Evolutionary conservation across 1,140 invertebrate species (phyloP).

Genomic region (Caenorhabditis brenneri): DNA sequence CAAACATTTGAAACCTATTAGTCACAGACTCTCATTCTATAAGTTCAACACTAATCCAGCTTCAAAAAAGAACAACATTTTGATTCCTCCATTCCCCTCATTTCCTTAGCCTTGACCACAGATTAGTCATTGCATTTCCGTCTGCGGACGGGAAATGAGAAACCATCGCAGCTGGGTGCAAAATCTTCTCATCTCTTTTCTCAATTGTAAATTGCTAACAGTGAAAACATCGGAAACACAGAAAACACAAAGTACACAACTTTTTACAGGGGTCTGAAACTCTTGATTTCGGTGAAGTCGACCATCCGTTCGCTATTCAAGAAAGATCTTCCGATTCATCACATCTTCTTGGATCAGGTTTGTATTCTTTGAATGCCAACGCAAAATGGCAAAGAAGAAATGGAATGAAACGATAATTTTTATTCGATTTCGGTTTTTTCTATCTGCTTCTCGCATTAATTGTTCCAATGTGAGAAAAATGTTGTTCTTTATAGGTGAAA

Average conservation of each 20-base stretch:
- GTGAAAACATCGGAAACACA: background rate
- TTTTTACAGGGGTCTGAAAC: constrained; percentile 24
- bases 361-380: background rate
- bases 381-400: background rate
- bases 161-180: constrained; percentile 27
- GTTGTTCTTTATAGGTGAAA: background rate
- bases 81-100: background rate
- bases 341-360: constrained; percentile 55
- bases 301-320: constrained; percentile 7
- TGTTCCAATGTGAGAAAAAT: background rate
- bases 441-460: background rate
- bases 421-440: constrained; percentile 37
- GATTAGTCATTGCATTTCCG: constrained; percentile 21
- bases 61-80: background rate
- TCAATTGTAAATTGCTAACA: background rate
- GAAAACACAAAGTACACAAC: background rate
- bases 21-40: too few species aligned
- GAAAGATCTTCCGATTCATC: constrained; percentile 44
- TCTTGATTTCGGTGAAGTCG: constrained; percentile 20
- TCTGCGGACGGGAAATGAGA: constrained; percentile 21
- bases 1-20: too few species aligned
- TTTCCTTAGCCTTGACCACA: background rate
- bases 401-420: constrained; percentile 14
- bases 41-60: too few species aligned
- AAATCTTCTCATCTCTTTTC: too few species aligned